Evolutionary conservation across 2,888 invertebrate genomes (phyloP).

Genomic region (Trissoscelio sp.): DNA sequence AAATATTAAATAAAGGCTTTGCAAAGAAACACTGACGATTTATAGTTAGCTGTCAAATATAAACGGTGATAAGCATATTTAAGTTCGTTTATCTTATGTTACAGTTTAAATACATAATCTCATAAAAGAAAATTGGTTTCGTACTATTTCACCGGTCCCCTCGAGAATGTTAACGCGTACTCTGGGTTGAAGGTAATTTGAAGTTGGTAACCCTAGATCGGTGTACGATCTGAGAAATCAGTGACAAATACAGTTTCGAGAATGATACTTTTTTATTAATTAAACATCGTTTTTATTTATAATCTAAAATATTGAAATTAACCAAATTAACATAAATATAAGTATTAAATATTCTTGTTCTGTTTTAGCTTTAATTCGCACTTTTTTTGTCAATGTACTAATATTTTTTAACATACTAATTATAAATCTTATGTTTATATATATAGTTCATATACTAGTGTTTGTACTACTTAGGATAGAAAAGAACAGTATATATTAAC

Average conservation of each 20-base stretch:
- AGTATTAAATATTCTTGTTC: too few species aligned
- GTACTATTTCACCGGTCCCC: conserved; percentile 43
- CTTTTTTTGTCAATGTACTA: too few species aligned
- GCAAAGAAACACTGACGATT: conserved; percentile 20
- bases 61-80: conserved; percentile 49
- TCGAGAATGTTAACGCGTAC: conserved; percentile 36
- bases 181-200: conserved; percentile 45
- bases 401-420: too few species aligned
- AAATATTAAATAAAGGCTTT: conserved; percentile 4
- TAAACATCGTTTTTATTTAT: too few species aligned
- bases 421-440: too few species aligned
- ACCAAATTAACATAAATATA: too few species aligned
- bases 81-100: conserved; percentile 57
- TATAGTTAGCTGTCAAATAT: conserved; percentile 29
- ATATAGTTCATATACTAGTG: too few species aligned
- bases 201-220: conserved; percentile 40
- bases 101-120: conserved; percentile 50
- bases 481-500: too few species aligned
- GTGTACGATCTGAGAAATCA: conserved; percentile 11
- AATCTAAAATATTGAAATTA: too few species aligned
- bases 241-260: background rate
- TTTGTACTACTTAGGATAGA: too few species aligned
- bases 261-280: background rate
- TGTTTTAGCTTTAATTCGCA: too few species aligned
- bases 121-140: conserved; percentile 53